Base-by-base conservation (phyloP, 2,888 invertebrate species). In the Epirrhoe alternata region DNA sequence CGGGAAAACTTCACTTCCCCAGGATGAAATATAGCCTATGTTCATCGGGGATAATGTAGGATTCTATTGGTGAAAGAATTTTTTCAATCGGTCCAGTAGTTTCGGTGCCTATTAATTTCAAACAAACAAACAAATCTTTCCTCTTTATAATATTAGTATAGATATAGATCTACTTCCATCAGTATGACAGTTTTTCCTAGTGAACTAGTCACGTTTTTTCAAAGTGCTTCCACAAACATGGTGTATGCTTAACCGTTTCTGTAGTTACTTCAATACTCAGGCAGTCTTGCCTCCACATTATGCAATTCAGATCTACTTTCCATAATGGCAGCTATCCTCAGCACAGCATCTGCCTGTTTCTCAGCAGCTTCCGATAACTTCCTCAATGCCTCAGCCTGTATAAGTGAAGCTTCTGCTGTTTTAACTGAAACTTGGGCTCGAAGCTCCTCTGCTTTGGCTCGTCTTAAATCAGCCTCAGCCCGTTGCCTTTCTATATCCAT, bases 401-500 rank as follows among this genome's bases (percentile, higher is more conserved):
- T 33, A 0, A 84, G 54, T 0, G 86, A 81, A 0, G 88, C 86
- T 12, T 88, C 86, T 0, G 89, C 86, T 35, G 76, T 84, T 56
- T 83, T 85, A 0, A 76, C 75, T 0, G 86, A 81, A 0, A 82
- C 80, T 0, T 63, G 69, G 0, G 82, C 85, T 2, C 85, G 74
- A 12, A 80, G 77, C 60, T 86, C 83, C 42, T 87, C 89, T 0
- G 89, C 89, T 31, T 82, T 85, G 0, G 89, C 89, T 47, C 87
- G 75, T 12, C 78, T 74, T 12, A 86, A 69, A 47, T 90, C 90
- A 0, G 89, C 88, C 1, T 89, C 86, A 0, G 87, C 86, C 0
- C 90, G 81, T 60, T 87, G 88, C 64, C 86, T 85, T 66, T 90
- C 90, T 1, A 90, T 82, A 62, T 87, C 84, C 78, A 89, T 83